phyloP scores from a whole-genome alignment of 2,113 vertebrate genomes.

The Stegastes partitus region DNA sequence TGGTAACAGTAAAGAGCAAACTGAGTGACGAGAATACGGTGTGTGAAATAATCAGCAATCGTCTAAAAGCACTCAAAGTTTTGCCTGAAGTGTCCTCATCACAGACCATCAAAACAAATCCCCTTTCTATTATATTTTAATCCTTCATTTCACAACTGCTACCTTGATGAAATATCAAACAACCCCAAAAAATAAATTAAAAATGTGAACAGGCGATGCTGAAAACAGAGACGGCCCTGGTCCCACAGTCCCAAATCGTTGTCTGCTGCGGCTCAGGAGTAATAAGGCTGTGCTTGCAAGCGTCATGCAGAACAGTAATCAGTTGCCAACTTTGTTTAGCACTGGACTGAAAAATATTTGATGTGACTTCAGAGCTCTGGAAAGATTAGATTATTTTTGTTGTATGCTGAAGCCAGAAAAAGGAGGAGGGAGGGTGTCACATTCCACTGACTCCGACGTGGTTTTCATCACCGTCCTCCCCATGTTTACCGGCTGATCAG shows the following conservation, averaged over 20 bases:
- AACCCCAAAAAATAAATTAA: not conserved
- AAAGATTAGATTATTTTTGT: not conserved
- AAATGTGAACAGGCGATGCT: not conserved
- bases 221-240: not conserved
- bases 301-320: not conserved
- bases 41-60: not conserved
- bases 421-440: not conserved
- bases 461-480: not conserved
- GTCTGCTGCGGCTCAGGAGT: not conserved
- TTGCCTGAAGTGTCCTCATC: not conserved
- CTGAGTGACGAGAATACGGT: not conserved
- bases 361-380: slow-evolving; percentile 1
- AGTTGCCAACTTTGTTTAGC: not conserved
- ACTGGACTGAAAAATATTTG: not conserved
- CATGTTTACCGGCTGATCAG: not conserved
- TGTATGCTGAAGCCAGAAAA: not conserved
- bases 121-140: not conserved
- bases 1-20: not conserved
- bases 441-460: not conserved
- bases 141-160: not conserved
- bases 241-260: not conserved
- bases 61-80: not conserved
- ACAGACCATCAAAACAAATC: too few species aligned
- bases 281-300: not conserved
- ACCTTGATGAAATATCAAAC: not conserved